A percentile compares a stretch with the other conserved stretches of the same genome.
phyloP scores from a whole-genome alignment of 2,888 invertebrate genomes.

The Leucophenga maculata region DNA sequence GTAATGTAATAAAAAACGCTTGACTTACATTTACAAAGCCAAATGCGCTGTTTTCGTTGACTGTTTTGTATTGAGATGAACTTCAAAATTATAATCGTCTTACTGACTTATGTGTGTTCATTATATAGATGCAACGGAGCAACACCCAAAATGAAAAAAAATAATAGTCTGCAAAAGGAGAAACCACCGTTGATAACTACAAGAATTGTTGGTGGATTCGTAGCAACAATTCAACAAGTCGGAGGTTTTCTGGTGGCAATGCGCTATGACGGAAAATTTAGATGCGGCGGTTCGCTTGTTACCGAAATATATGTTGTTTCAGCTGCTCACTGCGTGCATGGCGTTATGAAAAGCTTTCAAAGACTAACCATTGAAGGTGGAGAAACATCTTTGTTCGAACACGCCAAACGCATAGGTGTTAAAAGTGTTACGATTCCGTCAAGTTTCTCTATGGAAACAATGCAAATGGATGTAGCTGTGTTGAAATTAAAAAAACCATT shows the following conservation, averaged over 20 bases:
- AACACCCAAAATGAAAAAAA: too few relatives aligned
- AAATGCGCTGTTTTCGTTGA: too few relatives aligned
- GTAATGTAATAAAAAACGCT: too few relatives aligned
- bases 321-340: constrained; percentile 5
- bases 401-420: neutral
- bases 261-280: neutral
- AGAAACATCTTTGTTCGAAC: neutral
- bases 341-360: neutral
- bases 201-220: constrained; percentile 12
- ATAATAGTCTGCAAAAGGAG: too few relatives aligned
- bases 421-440: neutral
- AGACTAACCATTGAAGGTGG: constrained; percentile 4
- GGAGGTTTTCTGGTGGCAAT: constrained; percentile 13
- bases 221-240: neutral
- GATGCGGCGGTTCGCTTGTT: constrained; percentile 2
- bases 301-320: neutral
- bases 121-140: too few relatives aligned
- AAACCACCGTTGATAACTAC: neutral
- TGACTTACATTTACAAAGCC: too few relatives aligned
- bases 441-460: neutral
- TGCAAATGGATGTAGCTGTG: constrained; percentile 42
- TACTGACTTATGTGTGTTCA: too few relatives aligned
- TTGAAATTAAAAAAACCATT: constrained; percentile 30
- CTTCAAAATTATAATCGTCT: too few relatives aligned
- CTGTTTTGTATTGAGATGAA: too few relatives aligned